phyloP scores from a whole-genome alignment of 2,113 vertebrate genomes.

The Lamprologus tigripictilis region DNA sequence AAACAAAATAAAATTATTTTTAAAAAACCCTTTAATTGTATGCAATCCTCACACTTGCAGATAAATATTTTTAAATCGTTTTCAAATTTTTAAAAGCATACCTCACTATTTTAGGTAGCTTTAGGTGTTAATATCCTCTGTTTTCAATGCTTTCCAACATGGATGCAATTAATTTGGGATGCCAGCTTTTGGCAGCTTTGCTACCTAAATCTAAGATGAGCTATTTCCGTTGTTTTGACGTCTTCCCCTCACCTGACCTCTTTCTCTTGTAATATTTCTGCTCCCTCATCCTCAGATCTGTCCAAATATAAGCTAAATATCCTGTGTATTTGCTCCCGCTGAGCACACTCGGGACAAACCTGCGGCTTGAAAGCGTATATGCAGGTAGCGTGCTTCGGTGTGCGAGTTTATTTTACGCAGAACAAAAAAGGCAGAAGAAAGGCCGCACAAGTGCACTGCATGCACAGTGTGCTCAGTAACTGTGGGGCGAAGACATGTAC shows the following conservation, averaged over 20 bases:
- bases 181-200: background rate
- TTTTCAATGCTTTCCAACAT: background rate
- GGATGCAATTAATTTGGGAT: background rate
- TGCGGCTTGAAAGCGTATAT: background rate
- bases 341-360: background rate
- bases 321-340: slow-evolving; percentile 9
- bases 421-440: background rate
- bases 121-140: background rate
- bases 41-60: background rate
- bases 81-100: background rate
- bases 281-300: background rate
- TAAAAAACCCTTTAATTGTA: background rate
- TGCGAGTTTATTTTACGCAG: background rate
- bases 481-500: background rate
- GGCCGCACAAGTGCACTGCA: background rate
- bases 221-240: background rate
- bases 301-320: slow-evolving; percentile 17
- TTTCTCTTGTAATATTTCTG: background rate
- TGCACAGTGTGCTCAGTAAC: background rate
- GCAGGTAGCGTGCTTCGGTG: background rate
- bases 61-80: background rate
- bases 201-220: background rate
- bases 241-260: background rate
- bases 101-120: background rate
- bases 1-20: background rate